Conservation (phyloP, 2,888 invertebrate species). For the Anorthoa munda region DNA sequence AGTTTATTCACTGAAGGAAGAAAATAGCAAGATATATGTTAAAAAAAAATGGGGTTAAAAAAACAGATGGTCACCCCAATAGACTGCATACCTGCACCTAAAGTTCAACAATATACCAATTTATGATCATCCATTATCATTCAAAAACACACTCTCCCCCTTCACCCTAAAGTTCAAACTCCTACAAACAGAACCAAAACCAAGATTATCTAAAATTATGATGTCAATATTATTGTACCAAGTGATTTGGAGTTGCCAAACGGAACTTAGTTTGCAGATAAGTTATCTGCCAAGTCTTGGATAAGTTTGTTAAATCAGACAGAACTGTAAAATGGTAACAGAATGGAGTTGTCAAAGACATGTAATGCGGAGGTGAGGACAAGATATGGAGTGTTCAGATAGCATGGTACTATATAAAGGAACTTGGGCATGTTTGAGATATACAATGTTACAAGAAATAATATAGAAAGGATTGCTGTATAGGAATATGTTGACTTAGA, state of each 20-base stretch:
- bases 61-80: slow-evolving; percentile 66
- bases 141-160: slow-evolving; percentile 61
- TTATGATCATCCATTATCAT: slow-evolving; percentile 37
- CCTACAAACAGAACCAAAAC: slow-evolving; percentile 29
- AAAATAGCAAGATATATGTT: rapidly evolving
- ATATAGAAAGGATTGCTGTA: neutral
- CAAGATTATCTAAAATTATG: slow-evolving; percentile 80
- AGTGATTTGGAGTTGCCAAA: slow-evolving; percentile 65
- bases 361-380: slow-evolving; percentile 31
- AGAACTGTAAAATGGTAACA: slow-evolving; percentile 39
- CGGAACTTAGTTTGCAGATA: slow-evolving; percentile 57
- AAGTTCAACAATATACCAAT: slow-evolving; percentile 61
- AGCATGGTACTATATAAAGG: slow-evolving; percentile 5
- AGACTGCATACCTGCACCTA: slow-evolving; percentile 66
- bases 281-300: slow-evolving; percentile 54
- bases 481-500: no score
- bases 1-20: neutral
- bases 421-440: neutral
- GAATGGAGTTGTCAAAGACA: slow-evolving; percentile 30
- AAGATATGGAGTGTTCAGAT: slow-evolving; percentile 14
- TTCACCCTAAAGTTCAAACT: slow-evolving; percentile 63
- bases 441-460: neutral
- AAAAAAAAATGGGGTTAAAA: neutral
- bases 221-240: slow-evolving; percentile 74
- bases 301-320: slow-evolving; percentile 49